phyloP scores from a whole-genome alignment of 2,888 invertebrate genomes.

The Meloe dianella region DNA sequence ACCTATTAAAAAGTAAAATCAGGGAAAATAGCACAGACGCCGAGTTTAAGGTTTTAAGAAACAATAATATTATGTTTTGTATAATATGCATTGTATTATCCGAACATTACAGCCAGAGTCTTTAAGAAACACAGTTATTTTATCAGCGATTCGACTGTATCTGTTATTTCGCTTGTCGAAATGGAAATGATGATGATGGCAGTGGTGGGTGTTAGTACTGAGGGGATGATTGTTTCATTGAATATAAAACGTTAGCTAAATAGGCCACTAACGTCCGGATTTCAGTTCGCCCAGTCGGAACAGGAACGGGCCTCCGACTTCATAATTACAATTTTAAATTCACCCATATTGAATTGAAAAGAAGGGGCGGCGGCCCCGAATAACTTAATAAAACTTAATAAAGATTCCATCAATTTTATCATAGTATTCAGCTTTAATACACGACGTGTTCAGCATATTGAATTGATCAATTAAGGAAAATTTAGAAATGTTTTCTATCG shows the following conservation, averaged over 20 bases:
- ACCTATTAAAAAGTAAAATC: constrained; percentile 42
- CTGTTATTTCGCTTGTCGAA: constrained; percentile 23
- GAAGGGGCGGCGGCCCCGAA: constrained; percentile 28
- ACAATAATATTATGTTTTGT: constrained; percentile 60
- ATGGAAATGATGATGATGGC: not conserved
- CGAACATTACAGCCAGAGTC: constrained; percentile 50
- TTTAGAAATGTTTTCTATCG: not conserved
- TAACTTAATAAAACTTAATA: constrained; percentile 41
- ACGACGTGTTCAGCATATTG: constrained; percentile 12
- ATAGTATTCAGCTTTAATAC: constrained; percentile 39
- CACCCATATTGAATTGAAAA: constrained; percentile 30
- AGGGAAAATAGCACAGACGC: constrained; percentile 37
- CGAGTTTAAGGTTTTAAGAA: constrained; percentile 59
- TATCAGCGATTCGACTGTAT: constrained; percentile 43
- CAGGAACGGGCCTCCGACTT: constrained; percentile 45
- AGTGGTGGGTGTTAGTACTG: not conserved
- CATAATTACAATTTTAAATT: constrained; percentile 57
- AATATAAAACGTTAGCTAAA: constrained; percentile 9
- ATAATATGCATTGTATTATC: constrained; percentile 59
- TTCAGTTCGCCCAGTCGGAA: constrained; percentile 42
- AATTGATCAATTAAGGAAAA: not conserved
- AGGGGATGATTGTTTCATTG: not conserved
- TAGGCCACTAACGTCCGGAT: constrained; percentile 44
- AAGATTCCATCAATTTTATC: constrained; percentile 39
- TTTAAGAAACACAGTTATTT: constrained; percentile 51